A percentile compares a stretch with the other conserved stretches of the same genome.
phyloP scores from a whole-genome alignment of 2,797 vertebrate species.

The Erpetoichthys calabaricus region DNA sequence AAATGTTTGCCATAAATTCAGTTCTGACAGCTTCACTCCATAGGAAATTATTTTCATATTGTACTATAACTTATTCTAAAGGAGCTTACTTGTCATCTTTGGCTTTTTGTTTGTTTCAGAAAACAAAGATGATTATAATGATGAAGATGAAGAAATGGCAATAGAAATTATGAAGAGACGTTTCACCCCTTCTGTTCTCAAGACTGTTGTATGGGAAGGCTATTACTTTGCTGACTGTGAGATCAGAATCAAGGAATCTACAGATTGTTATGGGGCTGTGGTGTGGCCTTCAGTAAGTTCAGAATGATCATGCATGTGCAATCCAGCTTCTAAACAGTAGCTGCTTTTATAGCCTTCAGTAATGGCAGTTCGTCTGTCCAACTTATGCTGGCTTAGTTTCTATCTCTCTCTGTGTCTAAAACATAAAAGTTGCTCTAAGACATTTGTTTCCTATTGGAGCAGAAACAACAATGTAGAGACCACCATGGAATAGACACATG shows the following conservation, averaged over 20 bases:
- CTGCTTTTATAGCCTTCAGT: background rate
- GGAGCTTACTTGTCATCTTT: too few species aligned
- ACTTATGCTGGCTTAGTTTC: slow-evolving; percentile 1
- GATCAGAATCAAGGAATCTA: slow-evolving; percentile 80
- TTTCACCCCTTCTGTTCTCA: slow-evolving; percentile 54
- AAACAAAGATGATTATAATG: too few species aligned
- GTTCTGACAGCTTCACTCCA: too few species aligned
- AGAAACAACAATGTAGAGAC: too few species aligned
- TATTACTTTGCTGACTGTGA: slow-evolving; percentile 67
- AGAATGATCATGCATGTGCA: too few species aligned
- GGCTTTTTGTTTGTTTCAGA: too few species aligned
- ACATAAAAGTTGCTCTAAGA: background rate
- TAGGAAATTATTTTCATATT: too few species aligned
- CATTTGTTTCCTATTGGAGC: too few species aligned
- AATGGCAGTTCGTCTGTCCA: background rate
- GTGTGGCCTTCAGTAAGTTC: slow-evolving; percentile 83
- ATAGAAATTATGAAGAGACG: slow-evolving; percentile 63
- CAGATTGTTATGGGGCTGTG: slow-evolving; percentile 74
- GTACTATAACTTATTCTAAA: too few species aligned
- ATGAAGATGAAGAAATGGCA: slow-evolving; percentile 49
- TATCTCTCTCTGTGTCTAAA: slow-evolving; percentile 12
- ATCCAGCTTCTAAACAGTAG: slow-evolving; percentile 8
- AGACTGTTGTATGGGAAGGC: slow-evolving; percentile 64
- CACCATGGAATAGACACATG: too few species aligned
- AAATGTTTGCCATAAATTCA: too few species aligned